Percentiles rank a stretch among this genome's conserved stretches.
Conservation (phyloP, 2,888 invertebrate species). For the Halocaridina rubra region DNA sequence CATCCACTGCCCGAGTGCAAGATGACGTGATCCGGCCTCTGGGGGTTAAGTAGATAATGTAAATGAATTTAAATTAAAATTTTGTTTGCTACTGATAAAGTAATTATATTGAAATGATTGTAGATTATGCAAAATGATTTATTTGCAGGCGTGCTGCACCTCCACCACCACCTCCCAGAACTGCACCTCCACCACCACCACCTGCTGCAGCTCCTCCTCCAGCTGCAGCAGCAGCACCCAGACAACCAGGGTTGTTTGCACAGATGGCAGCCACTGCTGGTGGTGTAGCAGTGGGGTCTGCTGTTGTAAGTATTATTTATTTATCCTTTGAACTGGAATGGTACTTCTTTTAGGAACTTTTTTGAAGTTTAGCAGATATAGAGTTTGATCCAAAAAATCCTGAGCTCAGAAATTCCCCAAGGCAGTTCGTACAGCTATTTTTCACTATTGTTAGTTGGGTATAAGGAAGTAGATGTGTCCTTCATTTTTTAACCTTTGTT, state of each 20-base stretch:
- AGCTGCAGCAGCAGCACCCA: slow-evolving; percentile 72
- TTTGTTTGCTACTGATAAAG: background rate
- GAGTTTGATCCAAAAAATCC: too few relatives aligned
- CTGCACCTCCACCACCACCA: slow-evolving; percentile 66
- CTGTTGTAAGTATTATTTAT: slow-evolving; percentile 77
- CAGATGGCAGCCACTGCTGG: slow-evolving; percentile 99
- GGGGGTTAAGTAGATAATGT: background rate
- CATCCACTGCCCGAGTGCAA: background rate
- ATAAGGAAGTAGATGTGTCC: too few relatives aligned
- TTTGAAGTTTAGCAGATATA: too few relatives aligned
- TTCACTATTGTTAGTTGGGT: too few relatives aligned
- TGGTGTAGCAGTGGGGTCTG: slow-evolving; percentile 97
- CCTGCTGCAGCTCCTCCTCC: slow-evolving; percentile 66
- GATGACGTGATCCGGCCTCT: background rate
- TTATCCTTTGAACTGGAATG: too few relatives aligned
- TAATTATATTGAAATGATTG: background rate
- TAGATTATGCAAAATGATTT: too few relatives aligned
- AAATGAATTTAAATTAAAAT: background rate
- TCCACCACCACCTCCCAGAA: slow-evolving; percentile 51
- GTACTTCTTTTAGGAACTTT: too few relatives aligned
- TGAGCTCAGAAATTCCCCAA: too few relatives aligned
- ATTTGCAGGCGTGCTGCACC: slow-evolving; percentile 42
- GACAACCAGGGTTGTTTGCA: slow-evolving; percentile 88
- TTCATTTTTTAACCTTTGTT: too few relatives aligned
- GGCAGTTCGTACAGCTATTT: too few relatives aligned